Base-by-base conservation (phyloP, 2,113 vertebrate species). In the Apistogramma diplotaenia region DNA sequence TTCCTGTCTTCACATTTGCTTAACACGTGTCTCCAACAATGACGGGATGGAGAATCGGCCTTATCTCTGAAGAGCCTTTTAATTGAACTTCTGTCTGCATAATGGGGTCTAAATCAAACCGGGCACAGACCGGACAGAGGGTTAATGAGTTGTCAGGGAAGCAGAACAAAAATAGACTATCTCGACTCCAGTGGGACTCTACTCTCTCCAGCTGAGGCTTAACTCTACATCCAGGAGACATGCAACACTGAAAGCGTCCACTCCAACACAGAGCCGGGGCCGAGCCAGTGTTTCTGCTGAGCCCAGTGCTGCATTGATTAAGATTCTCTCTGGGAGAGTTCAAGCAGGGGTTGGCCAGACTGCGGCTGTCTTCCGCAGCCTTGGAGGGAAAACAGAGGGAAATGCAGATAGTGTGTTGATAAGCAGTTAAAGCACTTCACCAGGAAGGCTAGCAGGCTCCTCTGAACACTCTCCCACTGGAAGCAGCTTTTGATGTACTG, bases 401-500 rank as follows among this genome's bases (percentile, higher is more conserved):
- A 73, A 84, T 86, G 85, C 79, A 89, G 72, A 89, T 87, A 80
- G 81, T 77, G 83, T 85, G 78, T 83, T 85, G 87, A 90, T 87
- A 89, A 85, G 87, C 62, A 78, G 81, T 79, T 65, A 72, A 86
- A 80, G 54, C 76, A 88, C 96, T 78, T 97, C 92, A 99, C 98
- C 96, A 97, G 78, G 75, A 99, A 99, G 6, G 98, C 97, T 58
- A 95, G 77, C 83, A 97, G 65, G 82, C 97, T 99, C 91, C 97
- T 95, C 67, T 96, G 90, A 0, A 96, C 91, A 71, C 96, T 99
- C 90, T 99, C 97, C 98, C 98, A 99, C 90, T 97, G 96, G 94
- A 99, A 99, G 87, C 98, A 99, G 96, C 98, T 99, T 89, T 96
- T 97, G 86, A 99, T 96, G 92, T 97, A 99, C 60, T 96, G 97